Conservation (phyloP, 2,113 vertebrate genomes). For the Elephantulus edwardii region DNA sequence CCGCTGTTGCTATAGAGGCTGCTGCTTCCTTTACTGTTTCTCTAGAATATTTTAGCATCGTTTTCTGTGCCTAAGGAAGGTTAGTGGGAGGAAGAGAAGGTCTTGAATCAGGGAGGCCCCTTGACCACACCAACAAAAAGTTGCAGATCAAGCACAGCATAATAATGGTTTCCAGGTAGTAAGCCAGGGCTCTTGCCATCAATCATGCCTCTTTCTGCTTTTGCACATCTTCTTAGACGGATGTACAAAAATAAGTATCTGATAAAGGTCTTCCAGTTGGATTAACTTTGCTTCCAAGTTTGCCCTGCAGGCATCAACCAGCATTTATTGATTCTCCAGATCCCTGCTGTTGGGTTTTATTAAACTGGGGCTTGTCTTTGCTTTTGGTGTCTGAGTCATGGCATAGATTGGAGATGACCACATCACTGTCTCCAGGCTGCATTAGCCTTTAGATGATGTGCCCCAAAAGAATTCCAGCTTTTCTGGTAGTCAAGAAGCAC, state of each 20-base stretch:
- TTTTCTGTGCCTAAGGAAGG: neutral
- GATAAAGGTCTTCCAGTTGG: constrained; percentile 43
- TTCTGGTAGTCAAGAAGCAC: neutral
- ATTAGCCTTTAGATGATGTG: neutral
- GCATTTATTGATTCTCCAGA: constrained; percentile 29
- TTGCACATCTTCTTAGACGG: constrained; percentile 39
- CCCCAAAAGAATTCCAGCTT: neutral
- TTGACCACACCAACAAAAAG: constrained; percentile 37
- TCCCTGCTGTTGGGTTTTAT: constrained; percentile 42
- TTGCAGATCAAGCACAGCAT: neutral
- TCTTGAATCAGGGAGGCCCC: neutral
- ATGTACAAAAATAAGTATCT: constrained; percentile 54
- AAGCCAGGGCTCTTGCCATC: constrained; percentile 7
- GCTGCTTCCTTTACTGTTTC: neutral
- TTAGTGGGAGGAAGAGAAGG: neutral
- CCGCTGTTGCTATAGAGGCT: constrained; percentile 46
- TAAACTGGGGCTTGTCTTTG: constrained; percentile 38
- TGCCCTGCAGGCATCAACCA: constrained; percentile 34
- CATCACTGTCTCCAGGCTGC: neutral
- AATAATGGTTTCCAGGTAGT: neutral
- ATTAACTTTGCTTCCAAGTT: constrained; percentile 40
- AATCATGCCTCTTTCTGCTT: constrained; percentile 45
- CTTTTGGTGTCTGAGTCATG: constrained; percentile 25
- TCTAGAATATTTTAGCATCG: constrained; percentile 25
- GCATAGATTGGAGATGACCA: neutral